Percentiles rank a stretch among this genome's conserved stretches.
These are phyloP conservation scores for Tubiluchus corallicola DNA, from an alignment of 2,888 invertebrate species.

Conservation along the genomic window DNA sequence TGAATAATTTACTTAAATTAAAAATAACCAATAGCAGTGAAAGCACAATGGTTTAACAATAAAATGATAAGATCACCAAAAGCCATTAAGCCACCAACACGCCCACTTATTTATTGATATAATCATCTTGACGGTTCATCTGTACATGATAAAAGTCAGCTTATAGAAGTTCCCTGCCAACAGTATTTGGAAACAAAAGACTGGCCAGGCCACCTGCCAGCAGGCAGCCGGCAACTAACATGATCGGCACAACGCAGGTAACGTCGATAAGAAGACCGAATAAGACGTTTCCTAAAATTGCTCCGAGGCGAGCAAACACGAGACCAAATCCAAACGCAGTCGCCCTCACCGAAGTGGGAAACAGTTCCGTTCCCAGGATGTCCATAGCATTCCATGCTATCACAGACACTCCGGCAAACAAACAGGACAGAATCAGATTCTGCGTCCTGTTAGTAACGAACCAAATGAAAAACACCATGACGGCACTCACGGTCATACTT, in stretches of 20 bases:
- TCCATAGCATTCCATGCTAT: conserved; percentile 47
- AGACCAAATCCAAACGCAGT: conserved; percentile 77
- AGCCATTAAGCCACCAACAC: no score
- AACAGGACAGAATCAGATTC: conserved; percentile 22
- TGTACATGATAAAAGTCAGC: no score
- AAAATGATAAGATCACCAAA: no score
- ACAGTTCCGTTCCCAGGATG: conserved; percentile 79
- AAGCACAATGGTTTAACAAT: no score
- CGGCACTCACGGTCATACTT: conserved; percentile 25
- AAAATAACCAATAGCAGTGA: no score
- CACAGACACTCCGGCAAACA: conserved; percentile 29
- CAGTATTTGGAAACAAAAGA: conserved; percentile 72
- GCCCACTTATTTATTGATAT: no score
- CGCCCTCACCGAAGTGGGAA: conserved; percentile 76
- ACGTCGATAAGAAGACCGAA: conserved; percentile 69
- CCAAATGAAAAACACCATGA: conserved; percentile 25
- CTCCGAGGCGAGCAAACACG: conserved; percentile 71
- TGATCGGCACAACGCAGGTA: conserved; percentile 77
- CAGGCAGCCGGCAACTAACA: conserved; percentile 65
- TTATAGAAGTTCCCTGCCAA: no score
- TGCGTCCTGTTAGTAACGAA: conserved; percentile 20
- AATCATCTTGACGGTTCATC: no score
- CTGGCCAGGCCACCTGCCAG: conserved; percentile 70
- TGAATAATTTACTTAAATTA: no score
- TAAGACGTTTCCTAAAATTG: conserved; percentile 68